Base-by-base conservation (phyloP, 2,113 vertebrate genomes). In the Cygnus atratus region DNA sequence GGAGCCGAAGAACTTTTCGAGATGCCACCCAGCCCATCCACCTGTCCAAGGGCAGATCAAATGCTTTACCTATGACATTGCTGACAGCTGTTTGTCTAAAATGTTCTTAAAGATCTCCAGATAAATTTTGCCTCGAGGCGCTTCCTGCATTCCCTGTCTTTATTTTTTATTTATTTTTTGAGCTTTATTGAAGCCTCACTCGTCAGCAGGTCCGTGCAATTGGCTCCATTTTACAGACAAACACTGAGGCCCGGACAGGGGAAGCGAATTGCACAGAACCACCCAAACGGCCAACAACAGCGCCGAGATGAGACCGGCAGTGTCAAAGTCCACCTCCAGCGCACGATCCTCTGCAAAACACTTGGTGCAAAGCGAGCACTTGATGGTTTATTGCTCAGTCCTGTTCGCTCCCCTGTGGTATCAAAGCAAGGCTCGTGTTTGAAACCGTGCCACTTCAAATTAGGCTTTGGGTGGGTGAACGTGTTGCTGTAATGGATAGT, bases 91-190 rank as follows among this genome's bases (percentile, higher is more conserved):
- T 35, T 88, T 90, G 68, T n/a, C 55, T 74, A 73, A 88, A 76
- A 14, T 19, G 54, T 37, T 11, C 70, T 28, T 25, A 1, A 28
- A 78, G 59, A 20, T 24, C 62, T 29, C 25, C 37, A 41, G 37
- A 12, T 65, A 43, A 77, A 46, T 22, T 88, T n/a, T 58, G 79
- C 74, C 71, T 75, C 0, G 0, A 46, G 80, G 79, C 39, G 5
- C 25, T 13, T 57, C 66, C 79, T 41, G 52, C 63, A 3, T 1
- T 5, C 1, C 0, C 7, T 0, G 0, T 4, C 24, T 48, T 48
- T 48, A 46, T 46, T 46, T 46, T 48, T 48, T 48, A 11, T 48
- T 48, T 22, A 20, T 48, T 48, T 48, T 48, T 48, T 28, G 46
- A 59, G 29, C 57, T 41, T 59, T 4, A 8, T 3, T 5, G 28